A percentile compares a stretch with the other conserved stretches of the same genome.
These are phyloP conservation scores for Copsychus sechellarum DNA, from an alignment of 2,113 vertebrate genomes.

Conservation along the genomic window DNA sequence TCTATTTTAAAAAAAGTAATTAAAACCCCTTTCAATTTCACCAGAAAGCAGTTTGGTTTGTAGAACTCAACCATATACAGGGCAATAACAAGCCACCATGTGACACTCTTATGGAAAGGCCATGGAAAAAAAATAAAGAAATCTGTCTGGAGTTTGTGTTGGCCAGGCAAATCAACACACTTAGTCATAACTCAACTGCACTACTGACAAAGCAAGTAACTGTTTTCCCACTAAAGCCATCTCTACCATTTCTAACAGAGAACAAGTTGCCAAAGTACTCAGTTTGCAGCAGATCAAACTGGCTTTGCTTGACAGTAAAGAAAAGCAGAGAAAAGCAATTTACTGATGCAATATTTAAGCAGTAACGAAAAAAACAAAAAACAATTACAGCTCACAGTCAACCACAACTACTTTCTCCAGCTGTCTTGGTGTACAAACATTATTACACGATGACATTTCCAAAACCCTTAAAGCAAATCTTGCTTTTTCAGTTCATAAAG, in stretches of 20 bases:
- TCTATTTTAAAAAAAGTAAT: not conserved
- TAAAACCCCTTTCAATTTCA: constrained; percentile 4
- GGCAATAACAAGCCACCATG: constrained; percentile 22
- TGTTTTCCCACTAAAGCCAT: constrained; percentile 37
- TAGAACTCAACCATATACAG: not conserved
- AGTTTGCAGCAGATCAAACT: not conserved
- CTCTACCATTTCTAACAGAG: constrained; percentile 1
- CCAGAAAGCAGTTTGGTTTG: constrained; percentile 21
- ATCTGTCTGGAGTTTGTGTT: constrained; percentile 32
- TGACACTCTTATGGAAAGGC: not conserved
- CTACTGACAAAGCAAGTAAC: constrained; percentile 58
- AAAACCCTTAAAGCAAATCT: not conserved
- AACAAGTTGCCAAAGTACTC: not conserved
- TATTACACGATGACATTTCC: not conserved
- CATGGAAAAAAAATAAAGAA: not conserved
- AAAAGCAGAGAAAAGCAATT: not conserved
- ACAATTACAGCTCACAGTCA: not conserved
- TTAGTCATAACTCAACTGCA: constrained; percentile 38
- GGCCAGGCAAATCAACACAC: constrained; percentile 46
- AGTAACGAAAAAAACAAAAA: not conserved
- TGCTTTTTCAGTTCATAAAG: not conserved
- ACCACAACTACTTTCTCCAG: not conserved
- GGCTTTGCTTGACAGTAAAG: not conserved
- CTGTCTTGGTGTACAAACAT: not conserved
- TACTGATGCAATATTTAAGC: not conserved